Base-by-base conservation (phyloP, 2,113 vertebrate genomes). In the Monopterus albus region DNA sequence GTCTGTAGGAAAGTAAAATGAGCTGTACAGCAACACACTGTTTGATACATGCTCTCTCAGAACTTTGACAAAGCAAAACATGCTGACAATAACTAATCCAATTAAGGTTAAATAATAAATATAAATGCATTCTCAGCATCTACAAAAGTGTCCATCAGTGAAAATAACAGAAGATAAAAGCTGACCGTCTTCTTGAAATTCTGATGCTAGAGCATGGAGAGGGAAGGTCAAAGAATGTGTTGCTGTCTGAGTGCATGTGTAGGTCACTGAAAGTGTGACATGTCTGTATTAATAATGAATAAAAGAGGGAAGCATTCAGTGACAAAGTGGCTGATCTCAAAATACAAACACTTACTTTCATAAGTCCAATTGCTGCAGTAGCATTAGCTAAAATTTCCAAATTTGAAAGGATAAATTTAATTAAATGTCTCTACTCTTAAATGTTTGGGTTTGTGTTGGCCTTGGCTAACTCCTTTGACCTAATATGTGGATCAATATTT, bases 291-390 rank as follows among this genome's bases (percentile, higher is more conserved):
- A 35, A 68, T 12, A 39, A 70, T n/a, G 72, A 87, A 59, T 49
- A 83, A 53, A n/a, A 79, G 64, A 68, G 11, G 18, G 28, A 76
- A 72, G 66, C 28, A 23, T 57, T 72, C 56, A 75, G 71, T 73
- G 35, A 40, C 3, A 53, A 58, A 61, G 58, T 13, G 57, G 25
- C 15, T 7, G 51, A 78, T 76, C 82, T 90, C 90, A 92, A 90
- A 93, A 93, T 89, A 83, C 93, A 92, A 91, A 92, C 80, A 81
- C 92, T 93, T 92, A 89, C 88, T 87, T 82, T 65, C 60, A 60
- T 65, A 70, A 80, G 40, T 83, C 88, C 73, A 4, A 14, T 64
- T 67, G 10, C 42, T 38, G 58, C 4, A 72, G 36, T 47, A 35
- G 57, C 15, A 23, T 73, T 21, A 31, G 59, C 10, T 14, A 31